These are phyloP conservation scores for Nixonia krombeini DNA, from an alignment of 1,140 invertebrate genomes.

Conservation along the genomic window DNA sequence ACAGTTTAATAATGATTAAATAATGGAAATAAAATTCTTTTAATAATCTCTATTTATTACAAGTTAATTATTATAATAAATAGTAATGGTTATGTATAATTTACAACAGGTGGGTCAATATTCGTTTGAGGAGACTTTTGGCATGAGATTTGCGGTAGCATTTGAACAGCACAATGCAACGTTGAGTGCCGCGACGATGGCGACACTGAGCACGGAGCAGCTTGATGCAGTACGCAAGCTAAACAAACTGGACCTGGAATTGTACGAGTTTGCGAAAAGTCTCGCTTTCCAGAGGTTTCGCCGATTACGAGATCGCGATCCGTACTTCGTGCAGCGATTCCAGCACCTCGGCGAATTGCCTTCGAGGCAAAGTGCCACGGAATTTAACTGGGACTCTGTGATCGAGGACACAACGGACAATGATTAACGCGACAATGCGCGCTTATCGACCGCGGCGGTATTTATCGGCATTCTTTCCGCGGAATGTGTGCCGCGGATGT, in stretches of 20 bases:
- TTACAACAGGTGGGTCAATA: constrained; percentile 86
- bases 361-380: constrained; percentile 79
- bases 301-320: constrained; percentile 82
- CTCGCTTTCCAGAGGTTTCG: constrained; percentile 88
- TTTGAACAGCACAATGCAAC: constrained; percentile 94
- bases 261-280: constrained; percentile 94
- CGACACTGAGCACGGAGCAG: constrained; percentile 80
- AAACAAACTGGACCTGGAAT: constrained; percentile 92
- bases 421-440: constrained; percentile 59
- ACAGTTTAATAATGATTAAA: too few relatives aligned
- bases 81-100: too few relatives aligned
- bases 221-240: constrained; percentile 82
- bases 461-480: too few relatives aligned
- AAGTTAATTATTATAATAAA: too few relatives aligned
- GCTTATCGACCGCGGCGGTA: too few relatives aligned
- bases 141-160: constrained; percentile 88
- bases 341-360: constrained; percentile 84
- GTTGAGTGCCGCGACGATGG: constrained; percentile 83
- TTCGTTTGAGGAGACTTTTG: constrained; percentile 98
- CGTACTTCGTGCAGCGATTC: constrained; percentile 85
- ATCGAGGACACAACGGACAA: constrained; percentile 78
- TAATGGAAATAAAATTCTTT: too few relatives aligned
- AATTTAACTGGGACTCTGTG: constrained; percentile 90
- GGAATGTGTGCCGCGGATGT: too few relatives aligned
- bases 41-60: too few relatives aligned